Base-by-base conservation (phyloP, 2,888 invertebrate genomes). In the Thecophora atra region DNA sequence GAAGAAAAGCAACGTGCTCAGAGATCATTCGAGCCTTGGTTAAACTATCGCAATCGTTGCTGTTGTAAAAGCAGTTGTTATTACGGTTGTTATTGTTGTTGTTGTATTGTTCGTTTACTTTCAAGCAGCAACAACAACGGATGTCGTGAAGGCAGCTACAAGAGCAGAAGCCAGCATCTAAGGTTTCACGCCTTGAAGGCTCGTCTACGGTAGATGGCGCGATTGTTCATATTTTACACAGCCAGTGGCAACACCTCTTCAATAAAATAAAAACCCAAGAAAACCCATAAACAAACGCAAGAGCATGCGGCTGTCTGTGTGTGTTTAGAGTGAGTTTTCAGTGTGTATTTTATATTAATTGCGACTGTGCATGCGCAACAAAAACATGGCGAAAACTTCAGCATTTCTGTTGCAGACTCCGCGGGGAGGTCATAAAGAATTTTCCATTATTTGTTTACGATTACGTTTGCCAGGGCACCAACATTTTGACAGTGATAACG, bases 31-130 rank as follows among this genome's bases (percentile, higher is more conserved):
- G 76, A 74, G 79, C 74, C 58, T 26, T 26, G 11, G 26, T 24
- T 28, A 28, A 58, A 28, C 24, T 56, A 26, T 15, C 24, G 56
- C 67, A 72, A 69, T 70, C 72, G 74, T 75, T 78, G 79, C 75
- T 81, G 80, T 77, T 80, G 81, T 80, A 67, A 78, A 78, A 79
- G 81, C 80, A 80, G 81, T 81, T 80, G 79, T 78, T 81, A 78
- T 76, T 78, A 28, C 17, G 24, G 58, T 15, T 58, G 26, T 28
- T 15, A 13, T 24, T 58, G 58, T 15, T 58, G 58, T 58, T 58
- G 58, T 58, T 58, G 15, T 58, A 28, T 58, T 26, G 58, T 28
- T 58, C 13, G 26, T 51, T 58, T 58, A 58, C 13, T 17, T 24
- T 26, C n/a, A 58, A 58, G 28, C 11, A 13, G 28, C 65, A 51